Evolutionary conservation across 2,113 vertebrate species (phyloP), one percentile per base, ranked within the genome.

Genomic region (Salvelinus namaycush): DNA sequence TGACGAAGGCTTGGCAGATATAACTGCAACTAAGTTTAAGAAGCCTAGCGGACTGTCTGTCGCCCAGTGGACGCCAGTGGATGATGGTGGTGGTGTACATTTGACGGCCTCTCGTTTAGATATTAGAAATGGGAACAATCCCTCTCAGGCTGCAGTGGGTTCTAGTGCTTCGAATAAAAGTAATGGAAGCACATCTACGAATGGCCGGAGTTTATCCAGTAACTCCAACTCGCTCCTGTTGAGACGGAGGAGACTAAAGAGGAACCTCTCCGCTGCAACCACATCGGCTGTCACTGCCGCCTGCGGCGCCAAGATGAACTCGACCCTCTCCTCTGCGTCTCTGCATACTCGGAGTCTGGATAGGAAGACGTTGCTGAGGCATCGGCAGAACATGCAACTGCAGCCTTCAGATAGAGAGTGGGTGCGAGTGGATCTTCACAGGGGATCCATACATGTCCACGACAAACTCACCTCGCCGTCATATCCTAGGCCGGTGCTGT

Each of bases 401-500:
- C 96, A 96, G 87, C 87, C 95, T 73, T 88, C 91, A 1, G 97
- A 98, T 79, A 89, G 96, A 49, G 95, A 97, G 90, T 98, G 97
- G 96, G 95, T 97, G 86, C 92, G 96, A 73, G 92, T 92, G 5
- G 95, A 97, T 78, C 93, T 96, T 31, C 94, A 93, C 89, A 90
- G 97, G 78, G 97, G 97, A 78, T 96, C 95, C 82, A 80, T 98
- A 24, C 95, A 98, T 48, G 92, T 98, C 87, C 95, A 95, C 92
- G 89, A 94, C 86, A 83, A 92, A 81, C 91, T 91, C 80, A 81
- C 88, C 2, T 7, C n/a, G 83, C 88, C 92, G 44, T 92, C 92
- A n/a, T 93, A 90, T 76, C 94, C 95, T 80, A 92, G 96, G 82
- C 96, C 96, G 57, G 95, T 98, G 65, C 94, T 97, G 73, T 98